Conservation (phyloP, 2,113 vertebrate species). For the Cheirogaleus medius region DNA sequence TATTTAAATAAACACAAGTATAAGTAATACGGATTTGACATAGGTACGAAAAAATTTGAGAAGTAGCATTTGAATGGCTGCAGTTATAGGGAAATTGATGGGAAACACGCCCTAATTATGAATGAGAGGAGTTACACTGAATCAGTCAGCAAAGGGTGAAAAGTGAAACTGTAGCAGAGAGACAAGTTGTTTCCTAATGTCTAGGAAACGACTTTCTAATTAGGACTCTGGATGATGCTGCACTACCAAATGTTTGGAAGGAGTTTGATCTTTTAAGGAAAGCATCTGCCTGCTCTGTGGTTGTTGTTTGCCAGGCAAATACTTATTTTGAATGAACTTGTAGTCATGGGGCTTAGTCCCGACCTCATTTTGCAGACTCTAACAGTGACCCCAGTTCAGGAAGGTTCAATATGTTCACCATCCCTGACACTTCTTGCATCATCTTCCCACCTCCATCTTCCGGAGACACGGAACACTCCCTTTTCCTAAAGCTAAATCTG, state of each 20-base stretch:
- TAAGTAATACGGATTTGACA: neutral
- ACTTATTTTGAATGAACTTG: neutral
- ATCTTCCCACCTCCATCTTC: neutral
- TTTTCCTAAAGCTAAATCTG: neutral
- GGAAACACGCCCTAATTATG: neutral
- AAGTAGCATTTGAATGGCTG: neutral
- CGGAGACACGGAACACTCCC: neutral
- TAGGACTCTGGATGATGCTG: neutral
- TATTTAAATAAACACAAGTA: neutral
- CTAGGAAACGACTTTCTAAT: neutral
- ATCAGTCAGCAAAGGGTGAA: neutral
- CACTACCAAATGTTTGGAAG: conserved; percentile 1
- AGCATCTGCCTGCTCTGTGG: neutral
- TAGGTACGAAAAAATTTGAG: neutral
- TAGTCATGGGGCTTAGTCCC: neutral
- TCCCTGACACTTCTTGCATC: neutral
- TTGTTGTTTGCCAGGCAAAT: neutral
- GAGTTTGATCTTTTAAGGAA: conserved; percentile 8
- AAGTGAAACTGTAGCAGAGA: neutral
- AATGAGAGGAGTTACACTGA: neutral
- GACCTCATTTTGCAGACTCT: neutral
- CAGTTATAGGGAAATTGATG: neutral
- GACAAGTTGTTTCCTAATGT: neutral
- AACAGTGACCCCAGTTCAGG: neutral
- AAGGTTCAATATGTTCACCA: neutral